These are phyloP conservation scores for Mythimna vitellina DNA, from an alignment of 2,888 invertebrate species.

Conservation along the genomic window DNA sequence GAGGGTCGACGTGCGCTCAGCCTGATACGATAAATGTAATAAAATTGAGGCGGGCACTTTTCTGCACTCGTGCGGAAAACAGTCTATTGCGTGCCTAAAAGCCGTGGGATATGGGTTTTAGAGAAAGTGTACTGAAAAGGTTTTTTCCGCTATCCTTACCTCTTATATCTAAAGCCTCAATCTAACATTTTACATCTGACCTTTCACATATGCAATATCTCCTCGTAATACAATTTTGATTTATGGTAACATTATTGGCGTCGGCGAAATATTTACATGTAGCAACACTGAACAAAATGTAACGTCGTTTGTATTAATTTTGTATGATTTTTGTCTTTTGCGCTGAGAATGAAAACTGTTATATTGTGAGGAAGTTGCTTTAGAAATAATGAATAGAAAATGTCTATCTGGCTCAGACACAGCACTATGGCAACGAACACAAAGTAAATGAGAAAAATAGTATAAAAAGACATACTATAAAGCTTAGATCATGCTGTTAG, in stretches of 20 bases:
- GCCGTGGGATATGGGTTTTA: too few species aligned
- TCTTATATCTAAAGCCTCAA: not conserved
- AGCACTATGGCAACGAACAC: too few species aligned
- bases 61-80: too few species aligned
- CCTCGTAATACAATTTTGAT: constrained; percentile 93
- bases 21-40: too few species aligned
- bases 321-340: constrained; percentile 30
- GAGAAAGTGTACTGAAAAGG: not conserved
- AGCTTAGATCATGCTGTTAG: too few species aligned
- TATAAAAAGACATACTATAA: too few species aligned
- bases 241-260: constrained; percentile 89
- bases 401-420: too few species aligned
- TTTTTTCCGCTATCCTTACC: constrained; percentile 4
- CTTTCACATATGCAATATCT: constrained; percentile 32
- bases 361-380: constrained; percentile 18
- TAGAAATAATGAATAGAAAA: too few species aligned
- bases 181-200: constrained; percentile 16
- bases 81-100: too few species aligned
- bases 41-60: too few species aligned
- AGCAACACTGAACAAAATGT: constrained; percentile 49
- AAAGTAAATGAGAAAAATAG: too few species aligned
- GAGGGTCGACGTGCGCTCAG: too few species aligned
- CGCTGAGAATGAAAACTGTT: constrained; percentile 5
- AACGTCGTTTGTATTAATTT: constrained; percentile 45
- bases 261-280: constrained; percentile 49